Evolutionary conservation across 2,113 vertebrate genomes (phyloP), one percentile per base, ranked within the genome.

Genomic region (Artemisiospiza belli): DNA sequence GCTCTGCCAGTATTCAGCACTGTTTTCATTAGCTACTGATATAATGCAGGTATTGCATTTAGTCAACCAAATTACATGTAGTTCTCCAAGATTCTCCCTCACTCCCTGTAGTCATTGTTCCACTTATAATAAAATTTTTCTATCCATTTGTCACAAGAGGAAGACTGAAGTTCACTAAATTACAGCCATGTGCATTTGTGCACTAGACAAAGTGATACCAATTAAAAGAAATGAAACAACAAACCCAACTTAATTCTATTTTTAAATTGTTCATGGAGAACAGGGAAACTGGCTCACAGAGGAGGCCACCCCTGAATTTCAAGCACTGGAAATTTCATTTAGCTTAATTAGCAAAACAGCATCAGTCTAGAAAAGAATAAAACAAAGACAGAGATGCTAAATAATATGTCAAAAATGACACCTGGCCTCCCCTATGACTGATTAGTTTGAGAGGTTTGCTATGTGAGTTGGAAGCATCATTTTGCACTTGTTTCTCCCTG

Each of bases 41-140:
- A 92, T 78, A 95, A 96, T 94, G 82, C 86, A 96, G 96, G 94
- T 96, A 98, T 98, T 98, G 96, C 97, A 97, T 98, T 98, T 98
- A 98, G 97, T 97, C 98, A 98, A 97, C 97, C 15, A 25, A 97
- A 97, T 98, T 98, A 98, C 21, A 31, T 97, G 95, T 90, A 95
- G 95, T 95, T 96, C 96, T 95, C 93, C n/a, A 94, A 97, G 95
- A 96, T 94, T 98, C 97, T 95, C 90, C 92, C 91, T 95, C 92
- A 94, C 86, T 97, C 97, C 97, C 98, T 96, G 94, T 98, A 98
- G 97, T 98, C 97, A 97, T 96, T 97, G 97, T 98, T 98, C 93
- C 76, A 97, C 97, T 98, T 95, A 97, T 97, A 98, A 98, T 97
- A 98, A 98, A 98, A 97, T 97, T 98, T 98, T 97, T 96, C 96